Percentiles rank a stretch among this genome's conserved stretches.
phyloP scores from a whole-genome alignment of 1,140 invertebrate species.

The Glossosoma conforme region DNA sequence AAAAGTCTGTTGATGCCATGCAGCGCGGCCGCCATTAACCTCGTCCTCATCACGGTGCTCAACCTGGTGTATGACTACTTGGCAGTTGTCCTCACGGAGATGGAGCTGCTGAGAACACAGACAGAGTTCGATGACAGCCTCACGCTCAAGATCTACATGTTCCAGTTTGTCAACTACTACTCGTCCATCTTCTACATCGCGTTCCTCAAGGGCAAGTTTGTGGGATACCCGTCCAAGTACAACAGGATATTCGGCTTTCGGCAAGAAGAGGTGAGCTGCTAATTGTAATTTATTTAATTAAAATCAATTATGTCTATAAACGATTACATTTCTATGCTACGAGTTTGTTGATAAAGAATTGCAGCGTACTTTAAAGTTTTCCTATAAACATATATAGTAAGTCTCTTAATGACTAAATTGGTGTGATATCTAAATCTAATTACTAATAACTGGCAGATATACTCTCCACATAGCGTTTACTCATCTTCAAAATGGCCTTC shows the following conservation, averaged over 20 bases:
- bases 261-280: slow-evolving; percentile 65
- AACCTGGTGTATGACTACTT: slow-evolving; percentile 44
- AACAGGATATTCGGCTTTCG: slow-evolving; percentile 63
- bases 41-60: slow-evolving; percentile 24
- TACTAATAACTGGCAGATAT: no score
- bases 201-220: slow-evolving; percentile 78
- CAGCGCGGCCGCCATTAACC: slow-evolving; percentile 24
- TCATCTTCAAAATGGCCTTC: no score
- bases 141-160: slow-evolving; percentile 81
- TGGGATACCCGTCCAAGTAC: slow-evolving; percentile 73
- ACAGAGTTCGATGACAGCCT: slow-evolving; percentile 81
- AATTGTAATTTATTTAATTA: no score
- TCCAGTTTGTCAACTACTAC: slow-evolving; percentile 86
- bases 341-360: no score
- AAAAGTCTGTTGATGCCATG: slow-evolving; percentile 24
- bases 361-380: no score
- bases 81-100: slow-evolving; percentile 58
- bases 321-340: no score
- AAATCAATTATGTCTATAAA: no score
- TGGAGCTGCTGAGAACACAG: slow-evolving; percentile 80
- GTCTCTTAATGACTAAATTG: no score
- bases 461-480: no score
- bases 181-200: slow-evolving; percentile 84
- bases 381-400: no score
- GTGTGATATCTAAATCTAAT: no score